A percentile compares a stretch with the other conserved stretches of the same genome.
Conservation (phyloP, 92 coral and sea anemone genomes). For the Pocillopora meandrina region DNA sequence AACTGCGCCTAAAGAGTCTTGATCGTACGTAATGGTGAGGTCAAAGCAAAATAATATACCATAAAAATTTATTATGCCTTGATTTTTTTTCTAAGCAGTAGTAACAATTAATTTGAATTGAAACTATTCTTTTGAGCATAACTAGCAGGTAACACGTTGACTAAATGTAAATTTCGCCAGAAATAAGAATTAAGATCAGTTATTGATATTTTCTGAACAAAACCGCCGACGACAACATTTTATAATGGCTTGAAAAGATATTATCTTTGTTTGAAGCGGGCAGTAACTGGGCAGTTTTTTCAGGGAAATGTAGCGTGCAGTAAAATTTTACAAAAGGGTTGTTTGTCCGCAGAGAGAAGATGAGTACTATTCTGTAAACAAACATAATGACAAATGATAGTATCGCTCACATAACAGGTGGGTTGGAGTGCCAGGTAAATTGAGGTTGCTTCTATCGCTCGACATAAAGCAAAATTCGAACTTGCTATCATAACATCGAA, state of each 20-base stretch:
- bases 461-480: not conserved
- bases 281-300: not conserved
- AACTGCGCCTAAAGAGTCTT: not conserved
- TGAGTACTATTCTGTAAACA: constrained; percentile 9
- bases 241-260: not conserved
- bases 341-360: constrained; percentile 5
- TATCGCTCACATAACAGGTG: not conserved
- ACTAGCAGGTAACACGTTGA: constrained; percentile 44
- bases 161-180: constrained; percentile 3
- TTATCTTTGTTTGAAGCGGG: too few species aligned
- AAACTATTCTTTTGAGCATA: not conserved
- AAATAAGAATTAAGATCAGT: not conserved
- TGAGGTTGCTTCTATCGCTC: not conserved
- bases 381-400: constrained; percentile 15
- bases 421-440: not conserved
- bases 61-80: not conserved
- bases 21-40: not conserved
- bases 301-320: constrained; percentile 6
- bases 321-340: constrained; percentile 1
- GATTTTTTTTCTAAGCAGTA: constrained; percentile 14
- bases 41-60: not conserved
- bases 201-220: not conserved
- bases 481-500: not conserved
- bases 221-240: not conserved
- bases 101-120: constrained; percentile 26